These are phyloP conservation scores for Rosalia funebris DNA, from an alignment of 2,888 invertebrate genomes.

Conservation along the genomic window DNA sequence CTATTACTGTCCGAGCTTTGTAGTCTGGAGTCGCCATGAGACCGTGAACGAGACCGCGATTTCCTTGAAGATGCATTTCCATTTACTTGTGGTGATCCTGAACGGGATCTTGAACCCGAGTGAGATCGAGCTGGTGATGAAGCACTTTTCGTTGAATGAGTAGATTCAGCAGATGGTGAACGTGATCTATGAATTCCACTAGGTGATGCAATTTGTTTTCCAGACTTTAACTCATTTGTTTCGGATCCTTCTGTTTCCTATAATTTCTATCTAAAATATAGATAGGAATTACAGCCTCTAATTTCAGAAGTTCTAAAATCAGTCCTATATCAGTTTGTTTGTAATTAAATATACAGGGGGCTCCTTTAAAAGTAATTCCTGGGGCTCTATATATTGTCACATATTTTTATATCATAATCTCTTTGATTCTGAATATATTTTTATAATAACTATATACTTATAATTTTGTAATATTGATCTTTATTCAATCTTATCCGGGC, in stretches of 20 bases:
- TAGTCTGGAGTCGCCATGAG: constrained; percentile 49
- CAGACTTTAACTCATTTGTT: constrained; percentile 18
- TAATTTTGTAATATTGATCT: no score
- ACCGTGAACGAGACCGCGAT: constrained; percentile 46
- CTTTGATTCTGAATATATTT: no score
- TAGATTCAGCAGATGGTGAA: constrained; percentile 50
- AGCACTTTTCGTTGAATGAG: constrained; percentile 39
- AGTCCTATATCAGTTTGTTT: no score
- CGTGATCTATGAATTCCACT: constrained; percentile 42
- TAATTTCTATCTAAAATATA: no score
- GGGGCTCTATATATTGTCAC: no score
- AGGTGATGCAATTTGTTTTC: constrained; percentile 36
- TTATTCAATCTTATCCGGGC: no score
- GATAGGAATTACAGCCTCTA: no score
- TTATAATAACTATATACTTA: no score
- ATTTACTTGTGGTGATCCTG: constrained; percentile 13
- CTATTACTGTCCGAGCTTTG: constrained; percentile 45
- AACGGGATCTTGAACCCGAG: constrained; percentile 54
- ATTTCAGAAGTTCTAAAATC: no score
- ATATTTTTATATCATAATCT: no score
- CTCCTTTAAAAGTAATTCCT: no score
- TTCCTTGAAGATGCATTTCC: constrained; percentile 31
- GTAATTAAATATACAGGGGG: no score
- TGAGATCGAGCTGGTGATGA: constrained; percentile 34
- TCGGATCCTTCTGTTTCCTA: constrained; percentile 41